These are phyloP conservation scores for Gerris lacustris DNA, from an alignment of 2,888 invertebrate species.

Conservation along the genomic window DNA sequence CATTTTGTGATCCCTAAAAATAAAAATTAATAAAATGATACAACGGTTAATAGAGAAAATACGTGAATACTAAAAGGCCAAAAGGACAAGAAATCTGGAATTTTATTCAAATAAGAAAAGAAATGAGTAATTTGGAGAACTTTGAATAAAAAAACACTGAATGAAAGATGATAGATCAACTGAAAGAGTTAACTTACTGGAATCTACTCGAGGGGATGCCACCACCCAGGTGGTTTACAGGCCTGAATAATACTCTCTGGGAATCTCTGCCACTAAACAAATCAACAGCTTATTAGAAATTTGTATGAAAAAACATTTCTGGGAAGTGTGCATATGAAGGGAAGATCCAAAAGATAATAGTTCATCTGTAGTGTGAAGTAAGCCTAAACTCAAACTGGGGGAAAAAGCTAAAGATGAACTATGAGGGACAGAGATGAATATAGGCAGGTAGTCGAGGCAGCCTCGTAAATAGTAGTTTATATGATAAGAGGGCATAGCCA, in stretches of 20 bases:
- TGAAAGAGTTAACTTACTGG: constrained; percentile 48
- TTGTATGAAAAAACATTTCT: too few species aligned
- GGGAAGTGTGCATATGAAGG: too few species aligned
- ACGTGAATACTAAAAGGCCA: background rate
- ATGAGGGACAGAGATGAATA: too few species aligned
- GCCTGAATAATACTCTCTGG: constrained; percentile 60
- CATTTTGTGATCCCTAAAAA: constrained; percentile 63
- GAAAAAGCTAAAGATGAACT: too few species aligned
- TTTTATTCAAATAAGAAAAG: background rate
- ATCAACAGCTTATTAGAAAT: constrained; percentile 32
- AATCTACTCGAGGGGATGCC: constrained; percentile 50
- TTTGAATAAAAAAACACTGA: background rate
- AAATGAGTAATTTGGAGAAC: background rate
- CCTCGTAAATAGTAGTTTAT: too few species aligned
- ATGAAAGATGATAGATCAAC: constrained; percentile 9
- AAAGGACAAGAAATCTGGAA: background rate
- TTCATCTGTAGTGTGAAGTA: too few species aligned
- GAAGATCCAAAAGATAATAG: too few species aligned
- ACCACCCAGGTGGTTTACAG: constrained; percentile 57
- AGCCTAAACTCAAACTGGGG: too few species aligned
- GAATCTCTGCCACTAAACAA: constrained; percentile 56
- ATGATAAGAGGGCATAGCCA: too few species aligned
- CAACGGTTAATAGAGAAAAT: too few species aligned
- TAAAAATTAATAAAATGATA: constrained; percentile 27
- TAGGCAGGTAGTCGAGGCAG: too few species aligned